Conservation (phyloP, 2,797 vertebrate species). For the Centropyge bicolor region DNA sequence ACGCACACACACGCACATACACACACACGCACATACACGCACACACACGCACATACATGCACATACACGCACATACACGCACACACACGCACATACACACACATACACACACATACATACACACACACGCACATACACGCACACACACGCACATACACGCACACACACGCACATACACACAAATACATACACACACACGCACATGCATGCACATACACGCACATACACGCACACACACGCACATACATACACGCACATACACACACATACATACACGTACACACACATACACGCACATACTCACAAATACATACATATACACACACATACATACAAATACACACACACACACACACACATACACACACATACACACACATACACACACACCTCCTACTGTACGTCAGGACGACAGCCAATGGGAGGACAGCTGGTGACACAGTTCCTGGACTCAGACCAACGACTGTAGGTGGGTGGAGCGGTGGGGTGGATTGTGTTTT, state of each 20-base stretch:
- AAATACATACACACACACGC: constrained; percentile 2
- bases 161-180: constrained; percentile 9
- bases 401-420: constrained; percentile 54
- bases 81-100: constrained; percentile 9
- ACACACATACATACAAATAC: background rate
- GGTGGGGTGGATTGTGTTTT: constrained; percentile 19
- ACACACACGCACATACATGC: constrained; percentile 15
- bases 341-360: background rate
- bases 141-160: constrained; percentile 2
- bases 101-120: constrained; percentile 4
- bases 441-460: constrained; percentile 62
- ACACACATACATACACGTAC: constrained; percentile 3
- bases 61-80: constrained; percentile 2
- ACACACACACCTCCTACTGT: background rate
- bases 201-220: too few relatives aligned
- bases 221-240: constrained; percentile 14
- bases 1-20: constrained; percentile 7
- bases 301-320: constrained; percentile 14
- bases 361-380: constrained; percentile 17
- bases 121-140: constrained; percentile 8
- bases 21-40: too few relatives aligned
- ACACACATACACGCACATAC: constrained; percentile 8
- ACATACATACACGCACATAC: constrained; percentile 8
- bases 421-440: constrained; percentile 63
- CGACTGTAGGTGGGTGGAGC: constrained; percentile 42